Base-by-base conservation (phyloP, 1,140 invertebrate species). In the Tachypleus tridentatus region DNA sequence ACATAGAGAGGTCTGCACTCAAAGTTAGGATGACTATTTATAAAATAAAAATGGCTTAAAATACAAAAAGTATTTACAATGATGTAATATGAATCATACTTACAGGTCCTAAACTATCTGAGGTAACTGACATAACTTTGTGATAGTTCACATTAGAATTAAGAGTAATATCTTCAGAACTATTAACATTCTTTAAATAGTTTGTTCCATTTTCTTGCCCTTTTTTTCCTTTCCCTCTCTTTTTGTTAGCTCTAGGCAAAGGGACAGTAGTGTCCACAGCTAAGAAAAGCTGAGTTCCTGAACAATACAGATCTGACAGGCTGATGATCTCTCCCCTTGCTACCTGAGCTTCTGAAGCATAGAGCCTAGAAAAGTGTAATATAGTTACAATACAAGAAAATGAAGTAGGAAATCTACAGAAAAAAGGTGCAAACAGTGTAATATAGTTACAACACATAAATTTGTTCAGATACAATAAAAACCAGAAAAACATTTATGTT, bases 251-350 rank as follows among this genome's bases (percentile, higher is more conserved):
- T 65, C 71, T 67, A 47, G 77, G 77, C 9, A 84, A 75, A 1
- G 83, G 83, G 0, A 80, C 82, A 4, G 83, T 85, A 3, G 85
- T 86, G 64, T 86, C 82, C 5, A 86, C 80, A 63, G 83, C 75
- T 7, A 86, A 75, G 60, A 84, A 80, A 4, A 86, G 74, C 69
- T 82, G 82, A 69, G 84, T 80, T 9, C 79, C 79, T 67, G 83
- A 75, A 56, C 82, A 81, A 71, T 79, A 80, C 49, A 86, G 74
- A 63, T 79, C 79, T 5, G 77, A 76, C 50, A 86, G 72, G 54
- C 78, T 78, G 3, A 86, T 77, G 61, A 80, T 81, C 68, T 83
- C 82, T 3, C 81, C 82, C 52, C 78, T 77, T 1, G 75, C 70
- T 51, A 82, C 76, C 69, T 83, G 81, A 62, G 77, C 74, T 59